Conservation (phyloP, 2,113 vertebrate species). For the Accipiter virgatus region DNA sequence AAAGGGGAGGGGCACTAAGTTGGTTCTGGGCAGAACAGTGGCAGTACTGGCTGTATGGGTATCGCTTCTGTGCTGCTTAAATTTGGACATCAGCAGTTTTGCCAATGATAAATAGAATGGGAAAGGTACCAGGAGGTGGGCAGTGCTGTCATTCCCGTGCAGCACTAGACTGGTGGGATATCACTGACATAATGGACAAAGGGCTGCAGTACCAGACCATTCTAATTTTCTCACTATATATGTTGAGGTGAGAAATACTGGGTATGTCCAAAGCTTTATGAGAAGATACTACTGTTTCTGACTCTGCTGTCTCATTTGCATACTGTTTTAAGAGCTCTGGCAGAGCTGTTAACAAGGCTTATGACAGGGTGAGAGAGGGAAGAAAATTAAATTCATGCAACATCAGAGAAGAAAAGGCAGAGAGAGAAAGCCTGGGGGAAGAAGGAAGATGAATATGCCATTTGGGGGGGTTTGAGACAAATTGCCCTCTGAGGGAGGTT, state of each 20-base stretch:
- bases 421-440: not conserved
- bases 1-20: not conserved
- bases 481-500: not conserved
- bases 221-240: not conserved
- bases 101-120: not conserved
- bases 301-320: not conserved
- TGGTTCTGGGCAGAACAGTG: not conserved
- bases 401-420: not conserved
- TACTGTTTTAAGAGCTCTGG: not conserved
- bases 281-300: not conserved
- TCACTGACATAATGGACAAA: not conserved
- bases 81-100: not conserved
- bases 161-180: not conserved
- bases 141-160: not conserved
- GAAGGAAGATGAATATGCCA: fast-evolving
- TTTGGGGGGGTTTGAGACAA: not conserved
- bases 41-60: not conserved
- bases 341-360: not conserved
- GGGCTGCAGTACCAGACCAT: not conserved
- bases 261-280: not conserved
- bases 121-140: not conserved
- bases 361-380: not conserved
- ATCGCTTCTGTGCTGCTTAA: not conserved
- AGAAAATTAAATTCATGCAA: not conserved
- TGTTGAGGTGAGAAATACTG: not conserved